phyloP scores from a whole-genome alignment of 2,113 vertebrate species.

The Amia ocellicauda region DNA sequence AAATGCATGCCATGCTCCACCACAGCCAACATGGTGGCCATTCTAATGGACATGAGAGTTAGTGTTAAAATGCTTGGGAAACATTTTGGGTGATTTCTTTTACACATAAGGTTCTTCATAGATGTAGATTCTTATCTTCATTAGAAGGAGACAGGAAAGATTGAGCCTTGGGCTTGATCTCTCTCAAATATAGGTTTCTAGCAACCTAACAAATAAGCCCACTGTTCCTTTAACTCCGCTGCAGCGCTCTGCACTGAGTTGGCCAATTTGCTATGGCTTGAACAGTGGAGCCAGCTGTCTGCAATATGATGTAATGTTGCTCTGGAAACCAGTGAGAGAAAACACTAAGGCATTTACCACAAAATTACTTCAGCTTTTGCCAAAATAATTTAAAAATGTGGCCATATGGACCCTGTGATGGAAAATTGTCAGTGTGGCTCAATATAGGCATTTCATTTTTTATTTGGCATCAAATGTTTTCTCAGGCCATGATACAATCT shows the following conservation, averaged over 20 bases:
- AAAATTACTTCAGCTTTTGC: slow-evolving; percentile 70
- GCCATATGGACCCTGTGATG: slow-evolving; percentile 62
- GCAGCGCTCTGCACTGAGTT: slow-evolving; percentile 48
- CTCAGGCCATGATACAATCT: neutral
- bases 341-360: slow-evolving; percentile 68
- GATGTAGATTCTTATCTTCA: no score
- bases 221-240: slow-evolving; percentile 55
- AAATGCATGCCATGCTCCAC: no score
- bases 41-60: no score
- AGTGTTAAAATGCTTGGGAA: no score
- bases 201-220: slow-evolving; percentile 36
- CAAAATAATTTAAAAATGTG: slow-evolving; percentile 71
- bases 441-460: neutral
- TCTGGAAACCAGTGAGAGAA: slow-evolving; percentile 73
- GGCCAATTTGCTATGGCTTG: slow-evolving; percentile 72
- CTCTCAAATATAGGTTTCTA: slow-evolving; percentile 29
- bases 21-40: no score
- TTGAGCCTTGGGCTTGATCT: slow-evolving; percentile 26
- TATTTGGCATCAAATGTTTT: no score
- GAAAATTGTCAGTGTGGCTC: slow-evolving; percentile 45
- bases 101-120: no score
- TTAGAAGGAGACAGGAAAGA: neutral
- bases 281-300: slow-evolving; percentile 77
- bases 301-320: slow-evolving; percentile 78
- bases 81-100: no score